Base-by-base conservation (phyloP, 2,888 invertebrate genomes). In the Meiosimyza platycephala region DNA sequence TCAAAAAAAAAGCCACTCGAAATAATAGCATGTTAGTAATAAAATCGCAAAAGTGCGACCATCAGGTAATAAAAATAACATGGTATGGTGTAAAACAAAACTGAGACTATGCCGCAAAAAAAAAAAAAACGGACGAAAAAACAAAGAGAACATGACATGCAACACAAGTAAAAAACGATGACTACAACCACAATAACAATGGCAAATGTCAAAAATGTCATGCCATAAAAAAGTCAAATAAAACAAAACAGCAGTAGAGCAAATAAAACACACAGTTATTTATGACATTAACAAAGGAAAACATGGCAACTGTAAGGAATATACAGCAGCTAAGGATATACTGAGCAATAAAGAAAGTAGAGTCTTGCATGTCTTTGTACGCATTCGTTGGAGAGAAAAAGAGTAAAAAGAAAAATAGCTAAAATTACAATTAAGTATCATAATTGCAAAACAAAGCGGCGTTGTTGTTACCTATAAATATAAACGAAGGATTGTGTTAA, bases 61-160 rank as follows among this genome's bases (percentile, higher is more conserved):
- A 40, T 40, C 40, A 40, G 40, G 40, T 40, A 40, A 40, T 40
- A 40, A 40, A 40, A 7, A 40, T 40, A 40, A 28, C 63, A 11
- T 63, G 50, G 50, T 51, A 64, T 51, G 12, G 12, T 51, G 18
- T 7, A 47, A 12, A 28, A 9, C 7, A 57, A 22, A 22, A 57
- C n/a, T 47, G 47, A 48, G 18, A 50, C 13, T 57, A 15, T 22
- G 16, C 18, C 50, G 64, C 48, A 48, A 18, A 48, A 48, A n/a
- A 18, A 15, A 15, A 60, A n/a, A n/a, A n/a, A n/a, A n/a, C n/a
- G n/a, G 33, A n/a, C 6, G 16, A 6, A 33, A 13, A 50, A 64
- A 64, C 50, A 18, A 15, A 47, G 63, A 55, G 70, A 63, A 33
- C 70, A 70, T 47, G 54, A 60, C 69, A 69, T 69, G 60, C 69